phyloP scores from a whole-genome alignment of 2,888 invertebrate species.

The Rhingia campestris region DNA sequence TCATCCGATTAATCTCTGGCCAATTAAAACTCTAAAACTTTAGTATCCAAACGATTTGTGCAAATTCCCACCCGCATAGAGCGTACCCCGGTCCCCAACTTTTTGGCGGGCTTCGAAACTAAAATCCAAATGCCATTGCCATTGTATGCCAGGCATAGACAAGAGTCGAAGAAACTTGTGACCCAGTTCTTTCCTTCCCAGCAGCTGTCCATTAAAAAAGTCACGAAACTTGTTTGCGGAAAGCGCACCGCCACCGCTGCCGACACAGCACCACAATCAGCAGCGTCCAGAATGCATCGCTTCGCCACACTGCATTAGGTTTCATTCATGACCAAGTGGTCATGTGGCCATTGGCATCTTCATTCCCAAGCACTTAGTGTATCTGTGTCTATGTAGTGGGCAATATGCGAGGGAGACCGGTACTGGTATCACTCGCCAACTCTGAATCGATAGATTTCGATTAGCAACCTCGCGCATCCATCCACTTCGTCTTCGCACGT shows the following conservation, averaged over 20 bases:
- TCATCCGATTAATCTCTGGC: background rate
- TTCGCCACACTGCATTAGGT: constrained; percentile 25
- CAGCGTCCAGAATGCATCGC: no score
- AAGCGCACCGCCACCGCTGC: no score
- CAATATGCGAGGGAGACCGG: constrained; percentile 32
- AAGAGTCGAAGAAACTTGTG: constrained; percentile 44
- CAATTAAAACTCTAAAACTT: constrained; percentile 16
- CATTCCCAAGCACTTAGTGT: background rate
- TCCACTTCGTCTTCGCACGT: background rate
- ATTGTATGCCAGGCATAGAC: background rate
- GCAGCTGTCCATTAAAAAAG: constrained; percentile 33
- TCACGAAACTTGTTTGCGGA: constrained; percentile 51
- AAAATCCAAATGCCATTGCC: constrained; percentile 45
- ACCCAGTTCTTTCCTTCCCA: constrained; percentile 30
- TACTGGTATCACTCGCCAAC: background rate
- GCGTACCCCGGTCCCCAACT: constrained; percentile 14
- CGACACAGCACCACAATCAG: no score
- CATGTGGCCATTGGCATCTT: constrained; percentile 33
- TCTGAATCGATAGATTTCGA: constrained; percentile 19
- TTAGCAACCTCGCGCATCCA: constrained; percentile 10
- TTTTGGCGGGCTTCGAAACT: constrained; percentile 30
- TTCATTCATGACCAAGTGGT: constrained; percentile 54
- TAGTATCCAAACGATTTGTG: constrained; percentile 3
- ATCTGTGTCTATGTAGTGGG: background rate
- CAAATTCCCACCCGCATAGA: constrained; percentile 11